These are phyloP conservation scores for Callithrix jacchus DNA, from an alignment of 2,113 vertebrate genomes.

Conservation along the genomic window DNA sequence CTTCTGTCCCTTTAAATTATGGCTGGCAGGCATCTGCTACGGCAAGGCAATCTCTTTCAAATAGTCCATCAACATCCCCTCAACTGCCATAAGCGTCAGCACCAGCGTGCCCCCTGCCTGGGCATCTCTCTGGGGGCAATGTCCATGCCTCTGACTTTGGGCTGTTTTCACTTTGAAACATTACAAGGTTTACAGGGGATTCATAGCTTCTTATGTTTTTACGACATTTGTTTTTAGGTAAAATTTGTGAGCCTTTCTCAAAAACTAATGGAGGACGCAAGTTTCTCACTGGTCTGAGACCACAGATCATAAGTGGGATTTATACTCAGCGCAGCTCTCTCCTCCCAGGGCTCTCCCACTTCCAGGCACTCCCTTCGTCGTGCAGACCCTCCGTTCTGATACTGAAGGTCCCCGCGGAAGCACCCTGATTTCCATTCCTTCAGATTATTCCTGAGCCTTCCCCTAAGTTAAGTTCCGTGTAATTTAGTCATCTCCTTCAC, in stretches of 20 bases:
- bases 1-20: slow-evolving; percentile 82
- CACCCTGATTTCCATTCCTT: not conserved
- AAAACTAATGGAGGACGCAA: not conserved
- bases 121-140: not conserved
- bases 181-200: not conserved
- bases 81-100: slow-evolving; percentile 16
- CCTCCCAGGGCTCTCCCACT: no score
- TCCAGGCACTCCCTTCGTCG: not conserved
- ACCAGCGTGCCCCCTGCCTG: not conserved
- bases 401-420: not conserved
- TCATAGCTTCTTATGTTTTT: not conserved
- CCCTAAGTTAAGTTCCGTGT: not conserved
- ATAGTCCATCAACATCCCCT: slow-evolving; percentile 61
- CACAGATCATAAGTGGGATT: not conserved
- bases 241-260: not conserved
- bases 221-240: not conserved
- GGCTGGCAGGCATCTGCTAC: slow-evolving; percentile 37
- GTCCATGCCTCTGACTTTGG: not conserved
- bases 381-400: accelerated
- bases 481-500: not conserved
- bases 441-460: not conserved
- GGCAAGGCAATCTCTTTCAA: slow-evolving; percentile 45
- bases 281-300: not conserved
- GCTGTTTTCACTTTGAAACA: slow-evolving; percentile 38
- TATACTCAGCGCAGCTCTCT: not conserved